Percentiles rank a stretch among this genome's conserved stretches.
Evolutionary conservation across 2,888 invertebrate genomes (phyloP).

Genomic region (Rhagonycha lutea): DNA sequence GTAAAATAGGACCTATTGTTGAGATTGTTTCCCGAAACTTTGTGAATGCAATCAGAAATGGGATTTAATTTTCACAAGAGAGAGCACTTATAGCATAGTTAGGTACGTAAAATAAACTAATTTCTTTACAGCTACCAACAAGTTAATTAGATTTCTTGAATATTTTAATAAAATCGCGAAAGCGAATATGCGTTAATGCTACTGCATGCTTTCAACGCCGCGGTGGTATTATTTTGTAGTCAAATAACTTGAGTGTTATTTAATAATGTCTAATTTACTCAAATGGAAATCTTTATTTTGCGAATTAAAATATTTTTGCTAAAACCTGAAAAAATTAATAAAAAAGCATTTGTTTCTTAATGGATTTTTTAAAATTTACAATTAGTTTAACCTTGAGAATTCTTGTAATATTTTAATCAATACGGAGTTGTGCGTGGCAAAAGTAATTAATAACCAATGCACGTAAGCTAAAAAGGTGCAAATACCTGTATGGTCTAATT

Average conservation of each 20-base stretch:
- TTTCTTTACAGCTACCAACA: background rate
- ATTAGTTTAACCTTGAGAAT: background rate
- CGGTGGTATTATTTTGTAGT: background rate
- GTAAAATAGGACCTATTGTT: background rate
- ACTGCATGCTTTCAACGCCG: background rate
- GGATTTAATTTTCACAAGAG: background rate
- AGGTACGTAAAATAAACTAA: constrained; percentile 1
- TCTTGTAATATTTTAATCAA: background rate
- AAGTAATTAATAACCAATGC: constrained; percentile 4
- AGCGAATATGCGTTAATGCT: background rate
- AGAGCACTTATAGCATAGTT: background rate
- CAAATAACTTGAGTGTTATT: background rate
- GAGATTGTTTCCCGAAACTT: background rate
- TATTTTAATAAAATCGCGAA: constrained; percentile 2
- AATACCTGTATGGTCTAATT: background rate
- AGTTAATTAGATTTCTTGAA: constrained; percentile 4
- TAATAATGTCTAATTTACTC: background rate
- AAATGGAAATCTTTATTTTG: background rate
- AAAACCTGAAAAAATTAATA: background rate
- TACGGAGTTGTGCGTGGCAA: background rate
- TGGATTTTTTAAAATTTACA: background rate
- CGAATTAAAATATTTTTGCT: background rate
- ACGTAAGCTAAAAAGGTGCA: background rate
- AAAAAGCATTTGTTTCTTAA: background rate
- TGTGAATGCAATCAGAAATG: constrained; percentile 1